A percentile compares a stretch with the other conserved stretches of the same genome.
Evolutionary conservation across 2,797 vertebrate species (phyloP).

Genomic region (Picus viridis): DNA sequence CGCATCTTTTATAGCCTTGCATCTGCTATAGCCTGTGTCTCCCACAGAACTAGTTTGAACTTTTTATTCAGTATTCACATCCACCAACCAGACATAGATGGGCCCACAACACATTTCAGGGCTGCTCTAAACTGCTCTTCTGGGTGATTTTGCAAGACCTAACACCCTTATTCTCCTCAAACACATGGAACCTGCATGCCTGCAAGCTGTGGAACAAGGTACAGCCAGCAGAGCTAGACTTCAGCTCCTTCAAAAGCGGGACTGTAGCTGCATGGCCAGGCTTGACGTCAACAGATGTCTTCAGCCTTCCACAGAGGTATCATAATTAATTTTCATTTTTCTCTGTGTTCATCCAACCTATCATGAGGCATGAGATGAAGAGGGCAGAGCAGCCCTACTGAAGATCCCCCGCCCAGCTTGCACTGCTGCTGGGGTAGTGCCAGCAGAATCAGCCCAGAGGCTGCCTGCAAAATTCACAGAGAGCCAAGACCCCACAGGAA

Average conservation of each 20-base stretch:
- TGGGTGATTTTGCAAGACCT: background rate
- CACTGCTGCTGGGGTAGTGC: fast-evolving
- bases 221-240: fast-evolving
- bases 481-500: fast-evolving
- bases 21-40: fast-evolving
- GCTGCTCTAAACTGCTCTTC: background rate
- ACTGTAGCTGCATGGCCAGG: background rate
- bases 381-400: background rate
- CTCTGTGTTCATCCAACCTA: fast-evolving
- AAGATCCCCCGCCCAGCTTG: background rate
- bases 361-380: fast-evolving
- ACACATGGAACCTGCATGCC: fast-evolving
- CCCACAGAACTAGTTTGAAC: fast-evolving
- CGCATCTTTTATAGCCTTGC: fast-evolving
- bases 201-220: background rate
- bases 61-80: fast-evolving
- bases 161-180: background rate
- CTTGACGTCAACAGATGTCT: background rate
- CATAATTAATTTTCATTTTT: background rate
- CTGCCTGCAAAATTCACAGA: background rate
- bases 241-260: fast-evolving
- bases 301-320: background rate
- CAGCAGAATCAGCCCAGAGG: fast-evolving
- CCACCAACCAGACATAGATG: background rate
- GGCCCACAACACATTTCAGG: background rate